These are phyloP conservation scores for Andricus quercusramuli DNA, from an alignment of 2,888 invertebrate genomes.

Conservation along the genomic window DNA sequence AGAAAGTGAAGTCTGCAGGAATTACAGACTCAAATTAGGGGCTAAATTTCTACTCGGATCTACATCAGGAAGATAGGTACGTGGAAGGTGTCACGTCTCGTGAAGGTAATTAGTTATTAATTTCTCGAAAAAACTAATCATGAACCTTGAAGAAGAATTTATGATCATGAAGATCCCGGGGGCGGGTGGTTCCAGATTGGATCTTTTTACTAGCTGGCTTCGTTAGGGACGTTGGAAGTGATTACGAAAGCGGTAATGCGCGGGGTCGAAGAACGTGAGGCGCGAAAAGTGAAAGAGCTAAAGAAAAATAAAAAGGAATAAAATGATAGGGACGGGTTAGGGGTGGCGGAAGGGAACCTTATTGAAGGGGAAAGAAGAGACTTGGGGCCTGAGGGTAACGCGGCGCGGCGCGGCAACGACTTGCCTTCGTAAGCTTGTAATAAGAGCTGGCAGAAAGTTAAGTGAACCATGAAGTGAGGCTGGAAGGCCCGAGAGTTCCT, in stretches of 20 bases:
- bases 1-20: too few relatives aligned
- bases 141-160: neutral
- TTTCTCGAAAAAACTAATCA: neutral
- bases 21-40: too few relatives aligned
- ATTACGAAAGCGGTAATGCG: neutral
- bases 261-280: conserved; percentile 6
- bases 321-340: conserved; percentile 39
- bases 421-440: conserved; percentile 58
- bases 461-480: conserved; percentile 68
- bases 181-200: neutral
- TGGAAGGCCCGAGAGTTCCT: conserved; percentile 63
- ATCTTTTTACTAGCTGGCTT: conserved; percentile 11
- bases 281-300: conserved; percentile 43
- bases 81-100: too few relatives aligned
- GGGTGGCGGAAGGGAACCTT: conserved; percentile 3
- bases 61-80: too few relatives aligned
- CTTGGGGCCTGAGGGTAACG: conserved; percentile 53
- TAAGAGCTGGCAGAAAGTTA: conserved; percentile 71
- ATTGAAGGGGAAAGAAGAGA: conserved; percentile 45
- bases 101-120: too few relatives aligned
- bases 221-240: neutral
- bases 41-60: too few relatives aligned
- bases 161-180: neutral
- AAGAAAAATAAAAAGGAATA: conserved; percentile 42
- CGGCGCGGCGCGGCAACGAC: conserved; percentile 52